These are phyloP conservation scores for Dryococelus australis DNA, from an alignment of 2,888 invertebrate species.

Conservation along the genomic window DNA sequence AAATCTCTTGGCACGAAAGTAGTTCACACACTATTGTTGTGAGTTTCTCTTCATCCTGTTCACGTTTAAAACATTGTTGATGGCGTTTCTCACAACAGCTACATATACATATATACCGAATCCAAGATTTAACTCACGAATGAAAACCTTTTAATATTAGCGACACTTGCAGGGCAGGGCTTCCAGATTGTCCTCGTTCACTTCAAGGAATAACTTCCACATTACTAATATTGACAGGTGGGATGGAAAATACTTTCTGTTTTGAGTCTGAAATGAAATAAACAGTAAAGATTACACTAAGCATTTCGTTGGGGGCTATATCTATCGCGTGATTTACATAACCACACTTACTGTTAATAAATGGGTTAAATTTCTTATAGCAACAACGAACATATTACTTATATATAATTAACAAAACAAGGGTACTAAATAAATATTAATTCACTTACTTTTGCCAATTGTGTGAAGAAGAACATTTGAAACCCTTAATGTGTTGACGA, in stretches of 20 bases:
- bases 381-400: too few species aligned
- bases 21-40: constrained; percentile 29
- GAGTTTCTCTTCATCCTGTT: constrained; percentile 1
- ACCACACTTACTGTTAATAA: too few species aligned
- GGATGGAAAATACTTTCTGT: constrained; percentile 16
- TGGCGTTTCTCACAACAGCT: constrained; percentile 28
- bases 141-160: constrained; percentile 26
- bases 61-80: constrained; percentile 22
- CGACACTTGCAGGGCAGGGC: constrained; percentile 24
- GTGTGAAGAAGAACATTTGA: not conserved
- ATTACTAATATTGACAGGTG: constrained; percentile 17
- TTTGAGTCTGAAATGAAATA: constrained; percentile 7
- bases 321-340: too few species aligned
- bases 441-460: not conserved
- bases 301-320: not conserved
- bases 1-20: constrained; percentile 13
- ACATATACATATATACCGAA: constrained; percentile 24
- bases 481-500: not conserved
- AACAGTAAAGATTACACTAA: not conserved
- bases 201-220: constrained; percentile 26
- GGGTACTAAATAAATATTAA: not conserved
- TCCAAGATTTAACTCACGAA: constrained; percentile 5
- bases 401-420: too few species aligned
- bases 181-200: not conserved
- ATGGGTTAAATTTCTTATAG: too few species aligned